Evolutionary conservation across 1,140 invertebrate genomes (phyloP).

Genomic region (Pollicipes pollicipes): DNA sequence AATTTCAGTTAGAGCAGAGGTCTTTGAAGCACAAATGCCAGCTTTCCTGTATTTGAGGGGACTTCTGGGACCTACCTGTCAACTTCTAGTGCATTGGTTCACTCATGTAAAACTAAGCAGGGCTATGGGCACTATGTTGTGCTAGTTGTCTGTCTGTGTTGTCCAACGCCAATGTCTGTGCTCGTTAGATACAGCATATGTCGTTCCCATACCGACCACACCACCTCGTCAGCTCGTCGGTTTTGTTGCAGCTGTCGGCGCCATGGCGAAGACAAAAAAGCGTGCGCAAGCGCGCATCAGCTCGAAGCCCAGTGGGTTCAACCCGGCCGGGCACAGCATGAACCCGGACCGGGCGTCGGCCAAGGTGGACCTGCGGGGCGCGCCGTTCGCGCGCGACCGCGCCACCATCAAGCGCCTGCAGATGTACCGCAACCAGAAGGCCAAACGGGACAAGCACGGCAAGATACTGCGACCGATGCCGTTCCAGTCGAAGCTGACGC

Average conservation of each 20-base stretch:
- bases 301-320: conserved; percentile 14
- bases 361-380: conserved; percentile 49
- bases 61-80: no score
- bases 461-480: conserved; percentile 87
- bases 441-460: conserved; percentile 73
- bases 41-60: no score
- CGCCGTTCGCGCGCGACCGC: conserved; percentile 66
- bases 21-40: no score
- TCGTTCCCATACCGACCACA: no score
- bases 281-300: background rate
- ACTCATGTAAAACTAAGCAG: no score
- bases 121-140: no score
- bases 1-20: no score
- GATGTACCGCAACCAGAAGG: conserved; percentile 95
- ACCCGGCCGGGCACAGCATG: conserved; percentile 52
- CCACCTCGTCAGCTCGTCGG: background rate
- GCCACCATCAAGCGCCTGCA: conserved; percentile 87
- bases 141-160: no score
- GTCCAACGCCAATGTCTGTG: no score
- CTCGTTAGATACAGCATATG: no score
- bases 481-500: conserved; percentile 73
- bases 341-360: conserved; percentile 60
- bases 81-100: no score
- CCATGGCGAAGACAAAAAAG: background rate
- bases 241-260: background rate